Evolutionary conservation across 2,113 vertebrate genomes (phyloP), one percentile per base, ranked within the genome.

Genomic region (Mixornis gularis): DNA sequence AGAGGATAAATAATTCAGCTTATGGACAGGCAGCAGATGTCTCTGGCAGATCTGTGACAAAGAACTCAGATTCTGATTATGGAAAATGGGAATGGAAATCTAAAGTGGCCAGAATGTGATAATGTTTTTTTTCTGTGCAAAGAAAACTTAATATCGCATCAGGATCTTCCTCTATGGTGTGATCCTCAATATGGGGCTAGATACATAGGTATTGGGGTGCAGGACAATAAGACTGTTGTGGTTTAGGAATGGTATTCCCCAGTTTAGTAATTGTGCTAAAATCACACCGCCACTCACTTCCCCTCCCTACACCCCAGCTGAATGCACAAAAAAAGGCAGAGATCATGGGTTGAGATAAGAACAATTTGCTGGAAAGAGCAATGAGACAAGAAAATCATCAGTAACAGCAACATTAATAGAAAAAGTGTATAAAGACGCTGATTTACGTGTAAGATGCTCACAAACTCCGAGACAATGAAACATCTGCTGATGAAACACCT

Each of bases 101-200:
- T 34, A 8, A n/a, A 32, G 21, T 38, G n/a, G 7, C 38, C 41
- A 44, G 49, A 70, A 55, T 26, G 7, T 16, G 22, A 25, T 15
- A 0, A 0, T 1, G 0, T 46, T 14, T 25, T 60, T 83, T 86
- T 10, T 52, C 26, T 6, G 2, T 16, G 13, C 17, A 66, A 70
- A 69, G 49, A 64, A 55, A 34, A 20, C 21, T 49, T 65, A 43
- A 27, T 62, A 48, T 11, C 8, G 15, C 26, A 48, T 49, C 11
- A 70, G 16, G 17, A 41, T 70, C 41, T 70, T 69, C n/a, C 21
- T 43, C 7, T 52, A 2, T 26, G 7, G 21, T 1, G 0, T 1
- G 0, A 43, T 56, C 12, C 9, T 79, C 56, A n/a, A 0, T 0
- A 2, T 26, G 18, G 4, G 17, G 14, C 43, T 52, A 38, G 6